Base-by-base conservation (phyloP, 2,888 invertebrate species). In the Trichacis sp. region DNA sequence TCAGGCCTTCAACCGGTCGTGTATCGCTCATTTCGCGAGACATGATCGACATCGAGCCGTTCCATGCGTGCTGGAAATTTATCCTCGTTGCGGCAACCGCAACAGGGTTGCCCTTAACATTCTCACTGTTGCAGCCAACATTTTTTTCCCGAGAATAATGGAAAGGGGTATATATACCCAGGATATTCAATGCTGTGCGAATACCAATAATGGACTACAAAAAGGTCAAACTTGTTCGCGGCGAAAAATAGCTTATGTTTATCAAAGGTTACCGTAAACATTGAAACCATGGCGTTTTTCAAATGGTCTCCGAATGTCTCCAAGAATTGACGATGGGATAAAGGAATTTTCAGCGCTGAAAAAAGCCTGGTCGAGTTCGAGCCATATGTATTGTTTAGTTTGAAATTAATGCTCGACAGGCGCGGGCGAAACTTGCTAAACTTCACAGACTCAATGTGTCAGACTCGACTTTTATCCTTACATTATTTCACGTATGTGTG, bases 1-100 rank as follows among this genome's bases (percentile, higher is more conserved):
- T 69, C 74, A 71, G 69, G 65, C 71, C 74, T 61, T 55, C 43
- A 59, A 54, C 64, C 48, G 48, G 47, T 64, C 55, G 55, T 59
- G 55, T 54, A 30, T 65, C 58, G 59, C 50, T 63, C 54, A 57
- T 54, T 62, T 52, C 54, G 46, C 48, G 56, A 30, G 58, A 59
- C 59, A 64, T 58, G 55, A 52, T 52, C 48, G 38, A 54, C 58
- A 46, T 54, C 24, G 53, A 48, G 55, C 52, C 38, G 40, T 48
- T 15, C 53, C 43, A 45, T 56, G 53, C 61, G 57, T 61, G 69
- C 70, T 58, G 64, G 24, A 60, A 65, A 64, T 46, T 46, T 46
- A 24, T 46, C 14, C 20, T 46, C 12, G 24, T 46, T 46, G 46
- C 8, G 6, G 14, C 14, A 46, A 29, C 46, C 14, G 24, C 14